These are phyloP conservation scores for Drosophila elegans DNA, from an alignment of 1,140 invertebrate species.

Conservation along the genomic window DNA sequence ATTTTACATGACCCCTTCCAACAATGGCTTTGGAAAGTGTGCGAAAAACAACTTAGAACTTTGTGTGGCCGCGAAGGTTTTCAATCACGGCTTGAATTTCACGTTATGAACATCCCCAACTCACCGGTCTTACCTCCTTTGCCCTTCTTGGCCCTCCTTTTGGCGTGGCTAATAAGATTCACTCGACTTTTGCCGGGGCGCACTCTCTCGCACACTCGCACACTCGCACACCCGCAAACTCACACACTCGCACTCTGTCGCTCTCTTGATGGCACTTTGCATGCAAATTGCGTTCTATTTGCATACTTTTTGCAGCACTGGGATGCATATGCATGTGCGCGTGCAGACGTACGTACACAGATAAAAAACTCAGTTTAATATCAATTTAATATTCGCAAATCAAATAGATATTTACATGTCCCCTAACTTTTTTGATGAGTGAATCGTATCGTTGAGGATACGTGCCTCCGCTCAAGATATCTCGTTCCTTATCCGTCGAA, in stretches of 20 bases:
- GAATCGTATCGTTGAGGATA: no score
- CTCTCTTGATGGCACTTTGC: conserved; percentile 73
- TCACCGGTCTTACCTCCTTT: not conserved
- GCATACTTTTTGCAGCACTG: conserved; percentile 77
- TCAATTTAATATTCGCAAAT: not conserved
- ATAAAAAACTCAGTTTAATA: not conserved
- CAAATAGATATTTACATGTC: conserved; percentile 8
- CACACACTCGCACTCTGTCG: conserved; percentile 11
- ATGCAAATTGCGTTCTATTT: conserved; percentile 77
- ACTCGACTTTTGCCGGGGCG: conserved; percentile 26
- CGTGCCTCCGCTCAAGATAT: no score
- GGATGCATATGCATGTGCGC: conserved; percentile 35
- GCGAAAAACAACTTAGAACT: not conserved
- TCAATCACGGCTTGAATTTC: conserved; percentile 11
- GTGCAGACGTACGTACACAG: conserved; percentile 11
- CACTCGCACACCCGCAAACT: not conserved
- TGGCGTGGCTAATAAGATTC: conserved; percentile 64
- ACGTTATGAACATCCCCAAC: conserved; percentile 1
- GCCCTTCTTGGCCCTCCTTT: conserved; percentile 7
- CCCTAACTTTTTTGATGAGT: no score
- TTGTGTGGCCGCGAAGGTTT: not conserved
- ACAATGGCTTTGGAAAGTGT: not conserved
- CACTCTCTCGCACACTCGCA: conserved; percentile 20
- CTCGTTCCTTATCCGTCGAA: no score
- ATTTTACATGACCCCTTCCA: not conserved